phyloP scores from a whole-genome alignment of 2,797 vertebrate species.

The Clangula hyemalis region DNA sequence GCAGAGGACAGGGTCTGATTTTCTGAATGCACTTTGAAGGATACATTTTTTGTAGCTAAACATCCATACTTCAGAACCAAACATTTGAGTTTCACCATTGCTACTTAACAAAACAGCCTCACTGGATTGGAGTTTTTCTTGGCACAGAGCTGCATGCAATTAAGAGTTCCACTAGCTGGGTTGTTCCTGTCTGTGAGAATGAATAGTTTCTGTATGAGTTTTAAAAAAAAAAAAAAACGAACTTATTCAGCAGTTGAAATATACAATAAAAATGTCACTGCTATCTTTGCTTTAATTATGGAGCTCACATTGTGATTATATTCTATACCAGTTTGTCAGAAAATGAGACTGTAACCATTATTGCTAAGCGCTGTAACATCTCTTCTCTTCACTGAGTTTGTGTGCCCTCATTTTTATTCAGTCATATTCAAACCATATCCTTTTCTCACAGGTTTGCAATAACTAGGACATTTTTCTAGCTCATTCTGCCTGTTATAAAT shows the following conservation, averaged over 20 bases:
- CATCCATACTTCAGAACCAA: neutral
- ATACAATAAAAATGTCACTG: constrained; percentile 57
- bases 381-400: constrained; percentile 60
- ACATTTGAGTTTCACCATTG: neutral
- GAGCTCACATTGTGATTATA: constrained; percentile 63
- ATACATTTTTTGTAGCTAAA: neutral
- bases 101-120: neutral
- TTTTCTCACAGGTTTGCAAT: constrained; percentile 52
- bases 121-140: constrained; percentile 19
- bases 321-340: constrained; percentile 53
- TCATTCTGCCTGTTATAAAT: constrained; percentile 61
- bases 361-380: constrained; percentile 49
- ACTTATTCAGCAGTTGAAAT: constrained; percentile 67
- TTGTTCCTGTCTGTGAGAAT: constrained; percentile 56
- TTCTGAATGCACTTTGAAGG: neutral
- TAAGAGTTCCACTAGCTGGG: constrained; percentile 51
- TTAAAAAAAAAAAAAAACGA: neutral
- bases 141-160: constrained; percentile 29
- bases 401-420: constrained; percentile 66
- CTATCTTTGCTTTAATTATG: constrained; percentile 71
- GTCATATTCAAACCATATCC: constrained; percentile 46
- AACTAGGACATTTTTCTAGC: constrained; percentile 64
- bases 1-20: neutral
- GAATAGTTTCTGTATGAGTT: constrained; percentile 28
- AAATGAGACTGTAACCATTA: constrained; percentile 67